Percentiles rank a stretch among this genome's conserved stretches.
Conservation (phyloP, 2,888 invertebrate species). For the Leucoma salicis region DNA sequence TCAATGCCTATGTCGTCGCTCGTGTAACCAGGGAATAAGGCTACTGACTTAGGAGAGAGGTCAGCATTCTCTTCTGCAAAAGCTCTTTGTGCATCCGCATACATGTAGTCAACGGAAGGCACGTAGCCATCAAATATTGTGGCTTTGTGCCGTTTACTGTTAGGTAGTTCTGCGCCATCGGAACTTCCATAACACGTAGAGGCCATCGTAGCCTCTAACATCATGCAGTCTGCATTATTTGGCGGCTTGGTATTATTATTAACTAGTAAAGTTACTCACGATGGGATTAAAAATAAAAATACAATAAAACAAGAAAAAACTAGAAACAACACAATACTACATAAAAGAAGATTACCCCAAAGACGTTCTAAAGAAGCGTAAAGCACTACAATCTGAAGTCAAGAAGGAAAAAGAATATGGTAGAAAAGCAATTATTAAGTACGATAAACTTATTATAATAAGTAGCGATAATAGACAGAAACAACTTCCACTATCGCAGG, state of each 20-base stretch:
- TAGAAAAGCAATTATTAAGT: background rate
- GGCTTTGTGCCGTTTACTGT: background rate
- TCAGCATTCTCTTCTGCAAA: background rate
- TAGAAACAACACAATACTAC: no score
- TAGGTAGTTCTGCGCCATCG: background rate
- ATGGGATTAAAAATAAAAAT: no score
- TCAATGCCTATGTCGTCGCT: background rate
- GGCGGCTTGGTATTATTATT: no score
- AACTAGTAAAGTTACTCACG: no score
- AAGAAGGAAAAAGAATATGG: background rate
- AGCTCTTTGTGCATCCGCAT: background rate
- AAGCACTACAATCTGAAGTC: no score
- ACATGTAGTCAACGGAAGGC: background rate
- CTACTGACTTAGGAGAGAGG: background rate
- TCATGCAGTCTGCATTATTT: no score
- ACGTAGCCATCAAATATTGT: background rate
- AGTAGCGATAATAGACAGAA: background rate
- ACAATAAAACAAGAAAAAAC: no score
- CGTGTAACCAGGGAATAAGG: background rate
- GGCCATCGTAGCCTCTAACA: background rate
- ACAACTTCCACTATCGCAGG: background rate
- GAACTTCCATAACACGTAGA: background rate
- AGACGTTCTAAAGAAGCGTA: no score
- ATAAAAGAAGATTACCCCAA: no score
- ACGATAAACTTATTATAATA: background rate